Conservation (phyloP, 2,797 vertebrate species). For the Uromys caudimaculatus region DNA sequence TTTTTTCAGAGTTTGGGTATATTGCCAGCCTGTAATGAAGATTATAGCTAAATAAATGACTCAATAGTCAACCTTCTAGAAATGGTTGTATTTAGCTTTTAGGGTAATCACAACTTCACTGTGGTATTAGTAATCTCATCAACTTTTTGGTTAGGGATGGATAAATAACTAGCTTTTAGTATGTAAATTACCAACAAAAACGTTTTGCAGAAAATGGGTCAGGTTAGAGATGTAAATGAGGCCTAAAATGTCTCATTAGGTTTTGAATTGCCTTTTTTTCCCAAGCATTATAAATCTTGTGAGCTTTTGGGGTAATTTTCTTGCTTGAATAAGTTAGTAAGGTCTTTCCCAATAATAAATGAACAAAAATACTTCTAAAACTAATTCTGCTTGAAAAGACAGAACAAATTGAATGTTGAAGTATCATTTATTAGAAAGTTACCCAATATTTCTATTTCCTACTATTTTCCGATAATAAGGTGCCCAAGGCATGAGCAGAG, state of each 20-base stretch:
- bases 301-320: slow-evolving; percentile 89
- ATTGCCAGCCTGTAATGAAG: slow-evolving; percentile 61
- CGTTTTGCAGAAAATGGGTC: slow-evolving; percentile 88
- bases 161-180: slow-evolving; percentile 88
- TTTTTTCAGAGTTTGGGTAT: slow-evolving; percentile 23
- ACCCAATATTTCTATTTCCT: slow-evolving; percentile 47
- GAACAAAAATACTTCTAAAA: slow-evolving; percentile 84
- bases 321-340: slow-evolving; percentile 87
- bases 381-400: slow-evolving; percentile 83
- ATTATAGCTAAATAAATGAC: slow-evolving; percentile 79
- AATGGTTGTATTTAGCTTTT: slow-evolving; percentile 78
- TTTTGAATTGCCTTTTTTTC: slow-evolving; percentile 89
- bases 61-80: slow-evolving; percentile 69
- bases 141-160: slow-evolving; percentile 87
- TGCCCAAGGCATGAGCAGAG: neutral
- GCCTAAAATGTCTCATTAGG: slow-evolving; percentile 91
- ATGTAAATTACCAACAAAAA: slow-evolving; percentile 88
- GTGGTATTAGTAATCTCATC: slow-evolving; percentile 85
- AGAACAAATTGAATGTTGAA: slow-evolving; percentile 73
- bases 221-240: slow-evolving; percentile 90
- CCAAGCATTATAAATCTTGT: slow-evolving; percentile 88
- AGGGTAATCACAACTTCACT: slow-evolving; percentile 83
- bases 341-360: slow-evolving; percentile 87
- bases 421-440: slow-evolving; percentile 74
- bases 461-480: slow-evolving; percentile 60